A percentile compares a stretch with the other conserved stretches of the same genome.
These are phyloP conservation scores for Hemitrygon akajei DNA, from an alignment of 2,797 vertebrate species.

Conservation along the genomic window DNA sequence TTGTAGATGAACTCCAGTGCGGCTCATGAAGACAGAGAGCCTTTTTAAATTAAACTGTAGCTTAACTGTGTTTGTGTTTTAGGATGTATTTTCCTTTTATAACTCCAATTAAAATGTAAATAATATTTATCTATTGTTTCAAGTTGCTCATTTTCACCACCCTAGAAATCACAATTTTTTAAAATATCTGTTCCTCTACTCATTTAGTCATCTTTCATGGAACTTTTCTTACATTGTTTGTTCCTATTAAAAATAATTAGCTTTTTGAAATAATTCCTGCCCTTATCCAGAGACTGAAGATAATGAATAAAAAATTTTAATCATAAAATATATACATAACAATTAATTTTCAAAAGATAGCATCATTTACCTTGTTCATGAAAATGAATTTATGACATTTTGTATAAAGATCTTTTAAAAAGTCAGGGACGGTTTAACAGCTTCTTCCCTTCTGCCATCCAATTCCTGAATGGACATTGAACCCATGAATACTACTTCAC, in stretches of 20 bases:
- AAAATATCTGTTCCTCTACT: neutral
- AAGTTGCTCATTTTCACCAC: neutral
- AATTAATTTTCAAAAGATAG: neutral
- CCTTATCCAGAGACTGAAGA: neutral
- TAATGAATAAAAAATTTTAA: neutral
- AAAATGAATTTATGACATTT: neutral
- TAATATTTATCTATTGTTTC: neutral
- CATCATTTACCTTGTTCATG: no score
- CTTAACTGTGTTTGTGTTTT: neutral
- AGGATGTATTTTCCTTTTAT: neutral
- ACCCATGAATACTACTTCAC: no score
- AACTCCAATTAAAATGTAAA: neutral
- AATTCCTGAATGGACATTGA: no score
- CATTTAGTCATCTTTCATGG: neutral
- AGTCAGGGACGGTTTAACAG: neutral
- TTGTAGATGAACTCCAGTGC: neutral
- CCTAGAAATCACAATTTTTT: neutral
- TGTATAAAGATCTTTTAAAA: neutral
- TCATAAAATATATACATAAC: neutral
- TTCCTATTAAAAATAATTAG: neutral
- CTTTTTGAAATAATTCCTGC: neutral
- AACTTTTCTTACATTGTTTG: neutral
- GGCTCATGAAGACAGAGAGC: neutral
- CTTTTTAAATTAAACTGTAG: neutral
- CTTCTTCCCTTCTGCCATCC: no score